Conservation (phyloP, 2,113 vertebrate species). For the Mesembrinibis cayennensis region DNA sequence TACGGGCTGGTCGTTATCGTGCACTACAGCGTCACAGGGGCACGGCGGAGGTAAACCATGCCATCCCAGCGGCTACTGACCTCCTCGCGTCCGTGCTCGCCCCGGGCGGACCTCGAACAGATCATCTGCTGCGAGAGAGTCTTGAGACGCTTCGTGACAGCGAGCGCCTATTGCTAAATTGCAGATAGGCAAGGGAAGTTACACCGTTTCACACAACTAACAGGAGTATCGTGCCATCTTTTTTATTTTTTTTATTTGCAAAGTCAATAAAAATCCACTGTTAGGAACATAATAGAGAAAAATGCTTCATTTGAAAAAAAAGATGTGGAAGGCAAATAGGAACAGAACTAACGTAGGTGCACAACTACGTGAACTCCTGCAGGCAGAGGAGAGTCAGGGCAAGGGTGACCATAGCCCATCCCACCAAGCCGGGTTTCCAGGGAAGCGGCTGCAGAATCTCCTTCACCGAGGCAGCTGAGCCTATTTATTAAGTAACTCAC, state of each 20-base stretch:
- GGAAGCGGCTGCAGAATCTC: background rate
- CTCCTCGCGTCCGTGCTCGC: background rate
- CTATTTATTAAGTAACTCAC: background rate
- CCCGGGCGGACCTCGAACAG: background rate
- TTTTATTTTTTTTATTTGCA: background rate
- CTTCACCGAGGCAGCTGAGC: background rate
- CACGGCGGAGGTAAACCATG: background rate
- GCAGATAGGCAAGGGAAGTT: background rate
- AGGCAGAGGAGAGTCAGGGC: background rate
- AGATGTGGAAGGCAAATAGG: background rate
- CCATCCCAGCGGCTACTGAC: background rate
- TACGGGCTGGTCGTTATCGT: accelerated
- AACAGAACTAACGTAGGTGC: background rate
- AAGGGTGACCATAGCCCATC: background rate
- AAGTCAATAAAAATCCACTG: constrained; percentile 44
- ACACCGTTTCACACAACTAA: background rate
- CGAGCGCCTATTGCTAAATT: accelerated
- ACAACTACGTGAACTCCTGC: background rate
- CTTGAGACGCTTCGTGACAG: background rate
- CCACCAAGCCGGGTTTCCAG: background rate
- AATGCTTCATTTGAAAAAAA: background rate
- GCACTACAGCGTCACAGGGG: background rate
- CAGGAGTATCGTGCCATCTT: background rate
- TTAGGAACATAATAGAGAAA: background rate
- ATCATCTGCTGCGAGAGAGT: background rate